Conservation (phyloP, 1,140 invertebrate species). For the Drosophila lowei region DNA sequence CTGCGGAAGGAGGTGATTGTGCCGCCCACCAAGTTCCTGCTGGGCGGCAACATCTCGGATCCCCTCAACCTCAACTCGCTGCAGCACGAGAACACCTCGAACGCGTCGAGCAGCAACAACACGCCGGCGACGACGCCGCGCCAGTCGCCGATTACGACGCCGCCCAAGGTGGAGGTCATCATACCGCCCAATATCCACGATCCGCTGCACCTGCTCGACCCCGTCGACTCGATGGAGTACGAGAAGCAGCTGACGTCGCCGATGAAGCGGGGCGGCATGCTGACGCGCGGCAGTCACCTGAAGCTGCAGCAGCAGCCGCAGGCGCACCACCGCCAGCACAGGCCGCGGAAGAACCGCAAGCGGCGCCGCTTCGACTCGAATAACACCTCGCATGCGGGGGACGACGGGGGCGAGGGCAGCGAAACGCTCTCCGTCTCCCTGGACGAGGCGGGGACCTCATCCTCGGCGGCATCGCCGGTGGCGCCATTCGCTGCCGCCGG, state of each 20-base stretch:
- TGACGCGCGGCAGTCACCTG: conserved; percentile 47
- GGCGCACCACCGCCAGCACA: conserved; percentile 69
- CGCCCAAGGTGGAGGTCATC: conserved; percentile 93
- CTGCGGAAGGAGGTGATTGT: conserved; percentile 89
- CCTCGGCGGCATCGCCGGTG: conserved; percentile 61
- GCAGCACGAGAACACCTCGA: conserved; percentile 92
- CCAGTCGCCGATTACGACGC: conserved; percentile 92
- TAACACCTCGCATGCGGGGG: conserved; percentile 59
- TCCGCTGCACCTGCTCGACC: conserved; percentile 93
- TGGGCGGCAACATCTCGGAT: conserved; percentile 97
- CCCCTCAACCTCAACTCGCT: conserved; percentile 97
- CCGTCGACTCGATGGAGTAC: conserved; percentile 91
- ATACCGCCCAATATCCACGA: conserved; percentile 96
- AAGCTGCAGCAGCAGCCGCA: conserved; percentile 47
- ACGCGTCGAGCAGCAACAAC: conserved; percentile 91
- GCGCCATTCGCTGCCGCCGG: conserved; percentile 35
- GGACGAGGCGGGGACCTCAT: conserved; percentile 34
- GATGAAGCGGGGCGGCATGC: conserved; percentile 61
- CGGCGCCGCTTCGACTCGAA: conserved; percentile 68
- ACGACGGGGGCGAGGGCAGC: conserved; percentile 42
- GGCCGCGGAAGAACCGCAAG: conserved; percentile 81
- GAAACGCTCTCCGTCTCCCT: conserved; percentile 53
- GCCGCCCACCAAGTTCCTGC: conserved; percentile 95
- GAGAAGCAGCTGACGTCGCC: conserved; percentile 87
- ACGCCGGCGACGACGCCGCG: conserved; percentile 94